phyloP scores from a whole-genome alignment of 2,797 vertebrate species.

The Pangasius sanitwongsei region DNA sequence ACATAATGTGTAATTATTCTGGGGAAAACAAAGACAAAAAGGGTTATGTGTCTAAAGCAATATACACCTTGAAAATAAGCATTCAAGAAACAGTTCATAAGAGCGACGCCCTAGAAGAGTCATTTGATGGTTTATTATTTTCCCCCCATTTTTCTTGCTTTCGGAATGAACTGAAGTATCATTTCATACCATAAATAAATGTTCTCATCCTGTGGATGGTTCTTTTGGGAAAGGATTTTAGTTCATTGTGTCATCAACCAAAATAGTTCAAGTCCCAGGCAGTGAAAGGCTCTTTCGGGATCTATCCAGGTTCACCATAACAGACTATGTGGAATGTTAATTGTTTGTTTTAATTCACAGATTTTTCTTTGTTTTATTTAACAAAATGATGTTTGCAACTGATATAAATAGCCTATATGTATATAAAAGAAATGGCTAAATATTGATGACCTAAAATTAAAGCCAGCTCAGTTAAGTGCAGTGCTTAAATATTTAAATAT shows the following conservation, averaged over 20 bases:
- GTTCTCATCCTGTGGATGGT: background rate
- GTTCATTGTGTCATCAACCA: background rate
- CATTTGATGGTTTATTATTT: background rate
- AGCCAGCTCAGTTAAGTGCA: background rate
- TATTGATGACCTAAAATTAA: background rate
- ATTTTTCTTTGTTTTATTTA: background rate
- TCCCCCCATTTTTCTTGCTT: background rate
- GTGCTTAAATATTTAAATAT: background rate
- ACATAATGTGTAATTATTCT: background rate
- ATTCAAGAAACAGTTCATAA: background rate
- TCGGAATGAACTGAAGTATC: background rate
- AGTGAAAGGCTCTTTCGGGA: background rate
- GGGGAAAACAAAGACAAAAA: background rate
- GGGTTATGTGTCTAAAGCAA: background rate
- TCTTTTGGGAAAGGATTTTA: background rate
- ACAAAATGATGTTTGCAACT: background rate
- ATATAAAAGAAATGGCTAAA: background rate
- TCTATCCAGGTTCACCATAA: background rate
- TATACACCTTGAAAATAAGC: background rate
- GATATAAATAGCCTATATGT: background rate
- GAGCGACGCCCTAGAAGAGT: background rate
- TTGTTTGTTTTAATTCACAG: background rate
- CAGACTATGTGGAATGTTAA: background rate
- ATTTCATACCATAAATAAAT: constrained; percentile 1
- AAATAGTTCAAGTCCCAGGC: background rate